Percentiles rank a stretch among this genome's conserved stretches.
Conservation (phyloP, 2,888 invertebrate species). For the Drosophila multiciliata region DNA sequence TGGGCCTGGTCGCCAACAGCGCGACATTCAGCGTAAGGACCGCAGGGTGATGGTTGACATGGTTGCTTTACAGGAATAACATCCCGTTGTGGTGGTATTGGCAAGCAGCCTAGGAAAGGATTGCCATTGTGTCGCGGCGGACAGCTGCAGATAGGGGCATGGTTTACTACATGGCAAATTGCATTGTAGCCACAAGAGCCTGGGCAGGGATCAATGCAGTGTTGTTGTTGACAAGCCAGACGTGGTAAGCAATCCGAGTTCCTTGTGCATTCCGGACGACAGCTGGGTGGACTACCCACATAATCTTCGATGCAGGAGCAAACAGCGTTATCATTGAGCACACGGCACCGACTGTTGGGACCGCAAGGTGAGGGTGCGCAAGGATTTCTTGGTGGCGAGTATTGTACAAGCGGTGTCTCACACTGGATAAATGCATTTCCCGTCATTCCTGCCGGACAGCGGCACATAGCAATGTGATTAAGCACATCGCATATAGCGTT, state of each 20-base stretch:
- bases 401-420: slow-evolving; percentile 69
- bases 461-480: slow-evolving; percentile 92
- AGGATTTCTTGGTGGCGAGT: slow-evolving; percentile 85
- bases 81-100: slow-evolving; percentile 66
- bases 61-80: slow-evolving; percentile 76
- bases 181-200: slow-evolving; percentile 91
- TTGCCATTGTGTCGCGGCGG: slow-evolving; percentile 89
- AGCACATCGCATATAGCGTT: slow-evolving; percentile 91
- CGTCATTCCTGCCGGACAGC: slow-evolving; percentile 88
- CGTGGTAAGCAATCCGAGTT: slow-evolving; percentile 91
- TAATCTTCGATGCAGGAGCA: slow-evolving; percentile 91
- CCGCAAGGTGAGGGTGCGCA: slow-evolving; percentile 91
- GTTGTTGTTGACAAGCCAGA: slow-evolving; percentile 91
- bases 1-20: slow-evolving; percentile 85
- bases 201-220: slow-evolving; percentile 92
- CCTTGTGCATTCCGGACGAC: slow-evolving; percentile 91
- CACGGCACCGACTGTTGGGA: slow-evolving; percentile 90
- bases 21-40: slow-evolving; percentile 87
- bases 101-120: slow-evolving; percentile 90
- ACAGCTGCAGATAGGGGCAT: slow-evolving; percentile 92
- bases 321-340: slow-evolving; percentile 86
- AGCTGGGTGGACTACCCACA: slow-evolving; percentile 91
- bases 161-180: slow-evolving; percentile 90
- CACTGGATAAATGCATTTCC: slow-evolving; percentile 91
- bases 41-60: slow-evolving; percentile 86